Conservation (phyloP, 1,140 invertebrate genomes). For the Drosophila neocordata region DNA sequence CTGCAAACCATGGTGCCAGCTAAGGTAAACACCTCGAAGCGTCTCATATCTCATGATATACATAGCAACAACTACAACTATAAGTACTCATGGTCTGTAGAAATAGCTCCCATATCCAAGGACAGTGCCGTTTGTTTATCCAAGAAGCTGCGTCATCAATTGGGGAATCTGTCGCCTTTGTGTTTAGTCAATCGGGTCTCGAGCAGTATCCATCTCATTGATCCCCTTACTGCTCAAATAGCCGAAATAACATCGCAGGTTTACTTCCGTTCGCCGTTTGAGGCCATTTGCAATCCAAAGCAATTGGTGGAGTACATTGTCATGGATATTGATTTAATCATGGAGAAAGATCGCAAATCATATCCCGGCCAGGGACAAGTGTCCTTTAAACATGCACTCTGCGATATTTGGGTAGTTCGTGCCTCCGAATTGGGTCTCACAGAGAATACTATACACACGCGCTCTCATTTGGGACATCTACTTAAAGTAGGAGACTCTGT, state of each 20-base stretch:
- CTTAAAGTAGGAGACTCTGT: constrained; percentile 96
- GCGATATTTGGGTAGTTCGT: constrained; percentile 97
- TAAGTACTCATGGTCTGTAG: constrained; percentile 96
- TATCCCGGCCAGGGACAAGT: constrained; percentile 94
- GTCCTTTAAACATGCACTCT: constrained; percentile 93
- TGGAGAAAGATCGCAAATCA: constrained; percentile 89
- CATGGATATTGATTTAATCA: constrained; percentile 95
- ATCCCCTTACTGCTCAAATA: constrained; percentile 95
- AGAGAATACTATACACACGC: constrained; percentile 92
- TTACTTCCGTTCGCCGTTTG: constrained; percentile 95
- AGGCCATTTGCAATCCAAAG: constrained; percentile 93
- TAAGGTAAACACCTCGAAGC: constrained; percentile 94
- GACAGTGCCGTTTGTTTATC: constrained; percentile 97
- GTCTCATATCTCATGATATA: constrained; percentile 98
- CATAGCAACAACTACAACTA: constrained; percentile 99
- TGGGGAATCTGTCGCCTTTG: constrained; percentile 96
- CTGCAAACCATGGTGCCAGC: constrained; percentile 93
- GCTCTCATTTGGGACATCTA: constrained; percentile 97
- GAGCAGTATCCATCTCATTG: constrained; percentile 95
- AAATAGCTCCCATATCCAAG: constrained; percentile 98
- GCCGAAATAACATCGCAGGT: constrained; percentile 91
- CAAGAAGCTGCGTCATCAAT: constrained; percentile 92
- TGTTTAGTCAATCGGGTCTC: constrained; percentile 96
- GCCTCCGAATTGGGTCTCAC: constrained; percentile 93
- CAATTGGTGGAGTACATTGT: constrained; percentile 96